These are phyloP conservation scores for Atethmia centrago DNA, from an alignment of 2,888 invertebrate genomes.

Conservation along the genomic window DNA sequence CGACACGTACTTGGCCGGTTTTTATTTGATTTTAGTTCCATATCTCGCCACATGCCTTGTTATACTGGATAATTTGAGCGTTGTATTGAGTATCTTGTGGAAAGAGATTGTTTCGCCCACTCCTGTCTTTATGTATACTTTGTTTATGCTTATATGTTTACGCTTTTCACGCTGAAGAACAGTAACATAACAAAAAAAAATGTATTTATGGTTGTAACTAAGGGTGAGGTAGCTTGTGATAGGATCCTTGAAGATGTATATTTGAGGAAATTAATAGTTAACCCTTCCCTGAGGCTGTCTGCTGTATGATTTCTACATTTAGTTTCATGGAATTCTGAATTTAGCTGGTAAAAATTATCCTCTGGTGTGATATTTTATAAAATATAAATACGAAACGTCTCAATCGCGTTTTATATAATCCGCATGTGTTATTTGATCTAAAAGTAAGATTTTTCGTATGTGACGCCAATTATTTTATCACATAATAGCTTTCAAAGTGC, in stretches of 20 bases:
- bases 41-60: too few relatives aligned
- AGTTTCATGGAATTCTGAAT: background rate
- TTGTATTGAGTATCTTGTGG: background rate
- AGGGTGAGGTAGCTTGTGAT: background rate
- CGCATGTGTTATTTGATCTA: too few relatives aligned
- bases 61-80: too few relatives aligned
- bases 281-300: background rate
- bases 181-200: conserved; percentile 18
- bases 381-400: background rate
- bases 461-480: too few relatives aligned
- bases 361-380: background rate
- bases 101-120: conserved; percentile 5
- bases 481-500: background rate
- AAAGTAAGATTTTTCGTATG: too few relatives aligned
- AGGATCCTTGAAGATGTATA: background rate
- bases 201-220: background rate
- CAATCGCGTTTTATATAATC: background rate
- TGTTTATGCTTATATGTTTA: too few relatives aligned
- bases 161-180: conserved; percentile 5
- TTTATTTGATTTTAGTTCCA: too few relatives aligned
- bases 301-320: background rate
- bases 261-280: background rate
- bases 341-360: background rate
- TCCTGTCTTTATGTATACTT: background rate
- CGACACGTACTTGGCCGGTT: too few relatives aligned